phyloP scores from a whole-genome alignment of 2,888 invertebrate species.

The Drosophila tripunctata region DNA sequence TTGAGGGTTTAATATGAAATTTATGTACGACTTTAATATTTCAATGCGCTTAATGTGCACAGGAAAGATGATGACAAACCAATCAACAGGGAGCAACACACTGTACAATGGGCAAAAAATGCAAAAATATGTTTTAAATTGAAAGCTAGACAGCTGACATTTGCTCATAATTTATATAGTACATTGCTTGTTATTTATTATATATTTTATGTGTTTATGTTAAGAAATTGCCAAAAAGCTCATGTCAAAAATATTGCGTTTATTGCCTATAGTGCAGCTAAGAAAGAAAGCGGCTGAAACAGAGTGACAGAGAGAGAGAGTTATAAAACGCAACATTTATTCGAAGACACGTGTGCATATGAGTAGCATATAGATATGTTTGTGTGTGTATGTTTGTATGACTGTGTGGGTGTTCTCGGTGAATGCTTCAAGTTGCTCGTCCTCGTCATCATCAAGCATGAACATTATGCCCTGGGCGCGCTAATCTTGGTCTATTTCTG shows the following conservation, averaged over 20 bases:
- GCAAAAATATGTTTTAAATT: no score
- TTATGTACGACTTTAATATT: conserved; percentile 44
- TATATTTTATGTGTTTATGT: no score
- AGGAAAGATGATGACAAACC: conserved; percentile 34
- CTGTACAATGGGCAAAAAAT: no score
- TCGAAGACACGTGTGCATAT: conserved; percentile 1
- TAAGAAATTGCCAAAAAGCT: no score
- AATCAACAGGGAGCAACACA: conserved; percentile 32
- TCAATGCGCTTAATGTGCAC: conserved; percentile 35
- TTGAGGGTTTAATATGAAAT: conserved; percentile 31
- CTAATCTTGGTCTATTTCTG: conserved; percentile 43
- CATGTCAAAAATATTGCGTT: no score
- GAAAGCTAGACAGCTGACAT: no score
- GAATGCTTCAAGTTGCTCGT: background rate
- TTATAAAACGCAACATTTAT: conserved; percentile 8
- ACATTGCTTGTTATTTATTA: no score
- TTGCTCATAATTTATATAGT: no score
- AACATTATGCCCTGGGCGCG: conserved; percentile 13
- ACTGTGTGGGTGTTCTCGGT: background rate
- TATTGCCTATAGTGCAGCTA: no score
- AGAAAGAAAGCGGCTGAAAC: background rate
- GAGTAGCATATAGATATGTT: no score
- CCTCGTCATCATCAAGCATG: conserved; percentile 14
- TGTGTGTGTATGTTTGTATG: no score
- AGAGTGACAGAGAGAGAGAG: background rate